These are phyloP conservation scores for Argya squamiceps DNA, from an alignment of 2,797 vertebrate genomes.

Conservation along the genomic window DNA sequence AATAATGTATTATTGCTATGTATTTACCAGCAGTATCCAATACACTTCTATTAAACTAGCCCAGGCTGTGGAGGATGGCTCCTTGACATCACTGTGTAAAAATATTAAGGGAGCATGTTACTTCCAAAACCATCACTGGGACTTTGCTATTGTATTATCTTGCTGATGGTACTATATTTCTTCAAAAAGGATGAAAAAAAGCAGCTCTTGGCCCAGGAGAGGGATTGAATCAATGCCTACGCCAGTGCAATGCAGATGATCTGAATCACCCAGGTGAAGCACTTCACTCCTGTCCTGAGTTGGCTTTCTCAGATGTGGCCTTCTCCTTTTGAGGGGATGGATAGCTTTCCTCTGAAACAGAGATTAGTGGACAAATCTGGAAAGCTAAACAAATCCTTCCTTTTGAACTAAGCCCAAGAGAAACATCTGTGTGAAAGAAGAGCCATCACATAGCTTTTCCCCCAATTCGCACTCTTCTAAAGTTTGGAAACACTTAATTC, in stretches of 20 bases:
- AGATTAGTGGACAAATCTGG: not conserved
- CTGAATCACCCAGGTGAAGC: not conserved
- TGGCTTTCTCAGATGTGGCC: not conserved
- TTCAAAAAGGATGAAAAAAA: not conserved
- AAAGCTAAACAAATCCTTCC: conserved; percentile 1
- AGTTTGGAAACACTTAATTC: conserved; percentile 14
- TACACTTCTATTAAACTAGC: not conserved
- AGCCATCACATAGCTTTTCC: conserved; percentile 6
- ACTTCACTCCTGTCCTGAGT: not conserved
- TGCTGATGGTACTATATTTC: not conserved
- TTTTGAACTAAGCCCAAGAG: conserved; percentile 29
- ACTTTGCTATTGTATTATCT: not conserved
- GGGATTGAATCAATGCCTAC: not conserved
- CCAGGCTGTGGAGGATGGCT: not conserved
- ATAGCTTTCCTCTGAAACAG: not conserved
- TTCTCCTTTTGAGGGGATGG: not conserved
- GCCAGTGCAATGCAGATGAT: not conserved
- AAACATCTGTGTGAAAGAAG: conserved; percentile 42
- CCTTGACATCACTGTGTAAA: not conserved
- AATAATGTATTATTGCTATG: not conserved
- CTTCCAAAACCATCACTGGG: not conserved
- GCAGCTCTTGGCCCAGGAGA: not conserved
- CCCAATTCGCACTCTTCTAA: not conserved
- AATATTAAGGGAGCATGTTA: accelerated
- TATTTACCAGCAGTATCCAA: not conserved